Base-by-base conservation (phyloP, 2,797 vertebrate genomes). In the Emydoidea blandingii region DNA sequence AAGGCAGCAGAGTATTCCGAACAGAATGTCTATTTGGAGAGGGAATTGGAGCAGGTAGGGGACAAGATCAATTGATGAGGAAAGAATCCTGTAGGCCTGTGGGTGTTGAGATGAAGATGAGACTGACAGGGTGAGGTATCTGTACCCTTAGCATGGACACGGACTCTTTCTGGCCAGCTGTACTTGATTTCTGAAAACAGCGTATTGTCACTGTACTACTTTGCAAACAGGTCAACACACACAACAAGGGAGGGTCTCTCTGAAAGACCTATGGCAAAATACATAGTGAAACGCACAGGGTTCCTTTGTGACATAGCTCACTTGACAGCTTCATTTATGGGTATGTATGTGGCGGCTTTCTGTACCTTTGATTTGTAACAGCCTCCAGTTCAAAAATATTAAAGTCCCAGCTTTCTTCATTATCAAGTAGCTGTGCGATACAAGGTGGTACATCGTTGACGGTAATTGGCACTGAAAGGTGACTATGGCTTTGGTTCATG, bases 371-470 rank as follows among this genome's bases (percentile, higher is more conserved):
- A 93, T 98, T 98, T 76, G 98, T 99, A 96, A 98, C 95, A 49
- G 98, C 95, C 94, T 99, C 98, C 97, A 99, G 65, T 85, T 98
- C 98, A 97, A 99, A 99, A 96, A 99, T 98, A 93, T 99, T 98
- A 97, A 99, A 99, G 86, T 99, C 98, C 98, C 98, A 99, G 52
- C 97, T 98, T 93, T 98, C 98, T 94, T 99, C 98, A 3, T 98
- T 98, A 50, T 98, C 98, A 49, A 99, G 97, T 83, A 99, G 91
- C 54, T 98, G 97, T 83, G 98, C 87, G 4, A 98, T 97, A 81
- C 92, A 97, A 11, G 98, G 98, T 2, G 98, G 98, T 82, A 98
- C 97, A 53, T 99, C 98, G 1, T 14, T 98, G 95, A 98, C 97
- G 59, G 98, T 98, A 47, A 98, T 59, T 72, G 98, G 98, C 97